Evolutionary conservation across 1,140 invertebrate species (phyloP), one percentile per base, ranked within the genome.

Genomic region (Wasmannia auropunctata): DNA sequence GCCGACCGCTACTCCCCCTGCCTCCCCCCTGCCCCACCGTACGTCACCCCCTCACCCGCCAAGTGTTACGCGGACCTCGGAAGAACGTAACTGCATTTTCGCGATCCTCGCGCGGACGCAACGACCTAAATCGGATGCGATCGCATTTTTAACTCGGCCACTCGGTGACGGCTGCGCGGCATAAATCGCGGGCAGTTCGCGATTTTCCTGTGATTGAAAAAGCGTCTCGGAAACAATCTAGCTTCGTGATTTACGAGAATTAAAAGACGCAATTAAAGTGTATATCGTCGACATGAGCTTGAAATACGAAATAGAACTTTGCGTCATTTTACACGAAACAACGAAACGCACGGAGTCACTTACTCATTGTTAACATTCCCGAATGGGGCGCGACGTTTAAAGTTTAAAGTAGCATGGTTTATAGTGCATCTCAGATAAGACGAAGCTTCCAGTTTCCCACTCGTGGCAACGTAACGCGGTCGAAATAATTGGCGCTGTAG

Each of bases 51-150:
- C 34, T 70, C 25, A 2, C 22, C 25, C 25, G 79, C 65, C 34
- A 81, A 81, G 79, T 80, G 65, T 70, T 70, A 58, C 77, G 51
- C 63, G 34, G 37, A 56, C 22, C 51, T 74, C 46, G 34, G 46
- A 80, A 40, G 46, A 70, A 54, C 77, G 40, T 37, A 69, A 69
- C 62, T 49, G 76, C 76, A 7, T 51, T 25, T 25, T 77, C 28
- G 43, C 31, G n/a, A 56, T 69, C 31, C 6, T 54, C 7, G 22
- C 77, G 34, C 76, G 14, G 28, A 43, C 6, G 28, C n/a, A 22
- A 62, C 34, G 22, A 31, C 10, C 19, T 56, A 11, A 56, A 19
- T 70, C 34, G 51, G 0, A n/a, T 54, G 2, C n/a, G 22, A 69
- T 69, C 7, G 51, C 11, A 25, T 67, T 43, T 40, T 22, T 40